These are phyloP conservation scores for Diplolepis rosae DNA, from an alignment of 2,888 invertebrate genomes.

Conservation along the genomic window DNA sequence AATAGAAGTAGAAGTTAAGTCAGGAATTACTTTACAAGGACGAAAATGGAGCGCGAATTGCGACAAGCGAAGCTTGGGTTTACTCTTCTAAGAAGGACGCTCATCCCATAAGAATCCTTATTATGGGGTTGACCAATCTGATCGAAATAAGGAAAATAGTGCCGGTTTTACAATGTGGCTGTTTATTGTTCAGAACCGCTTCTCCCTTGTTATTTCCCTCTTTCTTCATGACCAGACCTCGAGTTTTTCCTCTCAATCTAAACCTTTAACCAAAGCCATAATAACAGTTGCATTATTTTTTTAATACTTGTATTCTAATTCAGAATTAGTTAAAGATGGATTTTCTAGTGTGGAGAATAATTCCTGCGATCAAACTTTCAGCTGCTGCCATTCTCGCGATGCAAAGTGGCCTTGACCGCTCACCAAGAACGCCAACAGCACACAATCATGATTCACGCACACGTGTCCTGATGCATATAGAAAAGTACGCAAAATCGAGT, in stretches of 20 bases:
- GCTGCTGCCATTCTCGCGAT: constrained; percentile 9
- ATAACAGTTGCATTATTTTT: too few relatives aligned
- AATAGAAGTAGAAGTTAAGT: neutral
- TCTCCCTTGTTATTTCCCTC: too few relatives aligned
- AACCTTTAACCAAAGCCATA: too few relatives aligned
- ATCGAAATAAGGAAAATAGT: neutral
- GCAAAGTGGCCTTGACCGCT: constrained; percentile 27
- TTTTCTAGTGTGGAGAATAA: neutral
- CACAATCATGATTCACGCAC: constrained; percentile 11
- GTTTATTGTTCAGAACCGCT: neutral
- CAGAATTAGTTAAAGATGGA: neutral
- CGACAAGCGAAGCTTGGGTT: neutral
- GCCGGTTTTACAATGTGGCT: neutral
- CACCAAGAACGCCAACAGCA: constrained; percentile 18
- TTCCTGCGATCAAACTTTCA: constrained; percentile 15
- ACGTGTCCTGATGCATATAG: constrained; percentile 12
- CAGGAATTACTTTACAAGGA: neutral
- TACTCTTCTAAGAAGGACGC: neutral
- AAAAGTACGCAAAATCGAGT: constrained; percentile 21
- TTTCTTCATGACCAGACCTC: too few relatives aligned
- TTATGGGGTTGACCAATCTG: neutral
- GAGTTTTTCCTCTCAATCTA: too few relatives aligned
- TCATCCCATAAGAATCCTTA: neutral
- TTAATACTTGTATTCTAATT: too few relatives aligned
- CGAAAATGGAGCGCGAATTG: neutral